Base-by-base conservation (phyloP, 2,888 invertebrate species). In the Cryptocephalus moraei region DNA sequence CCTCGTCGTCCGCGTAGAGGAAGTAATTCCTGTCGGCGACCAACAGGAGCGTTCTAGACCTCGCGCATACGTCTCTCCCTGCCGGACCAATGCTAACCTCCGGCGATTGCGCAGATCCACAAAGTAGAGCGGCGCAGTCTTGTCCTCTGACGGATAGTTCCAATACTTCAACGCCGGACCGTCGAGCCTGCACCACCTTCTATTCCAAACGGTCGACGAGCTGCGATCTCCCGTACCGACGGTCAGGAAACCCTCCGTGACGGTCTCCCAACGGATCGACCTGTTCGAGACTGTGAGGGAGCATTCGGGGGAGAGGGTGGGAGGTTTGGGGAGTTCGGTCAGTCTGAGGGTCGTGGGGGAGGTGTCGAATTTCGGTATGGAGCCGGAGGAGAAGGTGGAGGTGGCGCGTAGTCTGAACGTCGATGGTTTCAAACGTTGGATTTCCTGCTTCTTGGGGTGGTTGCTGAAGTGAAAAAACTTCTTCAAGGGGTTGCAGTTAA, bases 81-180 rank as follows among this genome's bases (percentile, higher is more conserved):
- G 57, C 57, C 8, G 46, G 32, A 8, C 42, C 11, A 4, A 52
- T 39, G 22, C 50, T 44, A 50, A 51, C 8, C 40, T 49, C n/a
- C 47, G 31, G 39, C 54, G 49, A 40, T 46, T 11, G 3, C 44
- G 45, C 33, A 60, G 39, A 43, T 57, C 54, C 9, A 58, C 43
- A 11, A 38, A 39, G 10, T 53, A 54, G 4, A 58, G 34, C 1
- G 60, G 55, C 1, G 40, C 39, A 8, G 48, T 31, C 8, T 41
- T 45, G 44, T 58, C 58, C 33, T 60, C 60, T 0, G 56, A 53
- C 8, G 60, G 59, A 42, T 59, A 59, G 44, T 59, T 60, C 59
- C 60, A 60, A 44, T 57, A 60, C 45, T 47, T 55, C 11, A 60
- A 45, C 8, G 43, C 12, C 8, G 41, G 42, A 8, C 57, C 57